Percentiles rank a stretch among this genome's conserved stretches.
phyloP scores from a whole-genome alignment of 2,888 invertebrate species.

The Luperina nickerlii region DNA sequence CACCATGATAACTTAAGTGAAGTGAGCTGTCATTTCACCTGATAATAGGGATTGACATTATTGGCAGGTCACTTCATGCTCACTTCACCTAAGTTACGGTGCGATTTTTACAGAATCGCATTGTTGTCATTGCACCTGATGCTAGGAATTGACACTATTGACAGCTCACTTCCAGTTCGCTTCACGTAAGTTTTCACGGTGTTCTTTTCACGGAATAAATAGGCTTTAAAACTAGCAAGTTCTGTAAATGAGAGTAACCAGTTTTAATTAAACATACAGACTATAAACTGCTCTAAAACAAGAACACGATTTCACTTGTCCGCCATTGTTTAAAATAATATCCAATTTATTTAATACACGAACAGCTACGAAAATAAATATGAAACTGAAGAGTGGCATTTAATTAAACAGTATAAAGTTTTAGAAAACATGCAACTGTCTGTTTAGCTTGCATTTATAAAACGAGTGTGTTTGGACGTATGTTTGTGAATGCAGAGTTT shows the following conservation, averaged over 20 bases:
- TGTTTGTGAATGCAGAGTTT: slow-evolving; percentile 19
- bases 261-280: slow-evolving; percentile 25
- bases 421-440: slow-evolving; percentile 66
- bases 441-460: slow-evolving; percentile 40
- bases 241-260: slow-evolving; percentile 17
- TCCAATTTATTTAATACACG: slow-evolving; percentile 79
- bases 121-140: too few species aligned
- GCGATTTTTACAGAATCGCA: too few species aligned
- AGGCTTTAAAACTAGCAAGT: too few species aligned
- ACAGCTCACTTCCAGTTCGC: not conserved
- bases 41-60: too few species aligned
- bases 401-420: slow-evolving; percentile 74
- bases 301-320: slow-evolving; percentile 43
- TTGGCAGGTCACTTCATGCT: too few species aligned
- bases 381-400: slow-evolving; percentile 78
- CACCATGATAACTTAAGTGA: too few species aligned
- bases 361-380: slow-evolving; percentile 65
- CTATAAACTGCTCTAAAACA: slow-evolving; percentile 31
- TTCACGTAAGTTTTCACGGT: not conserved
- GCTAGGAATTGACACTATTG: not conserved
- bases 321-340: slow-evolving; percentile 70
- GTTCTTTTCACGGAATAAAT: not conserved
- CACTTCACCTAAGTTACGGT: too few species aligned
- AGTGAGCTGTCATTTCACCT: too few species aligned
- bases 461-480: slow-evolving; percentile 30